phyloP scores from a whole-genome alignment of 1,140 invertebrate genomes.

The Drosophila fuyamai region DNA sequence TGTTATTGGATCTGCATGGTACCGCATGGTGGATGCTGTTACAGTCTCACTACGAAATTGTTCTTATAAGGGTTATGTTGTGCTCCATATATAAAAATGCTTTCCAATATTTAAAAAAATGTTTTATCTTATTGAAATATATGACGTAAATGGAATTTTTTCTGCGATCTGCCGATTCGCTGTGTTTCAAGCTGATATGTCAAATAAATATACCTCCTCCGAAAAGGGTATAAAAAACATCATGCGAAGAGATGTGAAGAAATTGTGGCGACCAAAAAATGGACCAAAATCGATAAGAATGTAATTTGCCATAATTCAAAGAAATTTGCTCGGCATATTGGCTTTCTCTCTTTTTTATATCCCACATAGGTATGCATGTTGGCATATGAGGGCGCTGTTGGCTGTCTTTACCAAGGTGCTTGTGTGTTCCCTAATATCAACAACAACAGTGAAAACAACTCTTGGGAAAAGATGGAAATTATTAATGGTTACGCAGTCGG shows the following conservation, averaged over 20 bases:
- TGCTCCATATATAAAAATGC: too few species aligned
- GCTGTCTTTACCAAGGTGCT: slow-evolving; percentile 7
- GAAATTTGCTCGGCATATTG: slow-evolving; percentile 81
- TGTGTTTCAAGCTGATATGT: neutral
- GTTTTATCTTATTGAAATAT: too few species aligned
- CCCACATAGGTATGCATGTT: slow-evolving; percentile 12
- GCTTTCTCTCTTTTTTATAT: slow-evolving; percentile 52
- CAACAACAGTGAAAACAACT: slow-evolving; percentile 4
- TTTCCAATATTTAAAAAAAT: too few species aligned
- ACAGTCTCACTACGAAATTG: too few species aligned
- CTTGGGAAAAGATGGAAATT: slow-evolving; percentile 48
- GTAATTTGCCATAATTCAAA: slow-evolving; percentile 83
- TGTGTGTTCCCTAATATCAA: slow-evolving; percentile 20
- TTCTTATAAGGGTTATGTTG: too few species aligned
- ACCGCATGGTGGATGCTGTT: too few species aligned
- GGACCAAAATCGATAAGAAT: slow-evolving; percentile 82
- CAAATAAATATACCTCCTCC: neutral
- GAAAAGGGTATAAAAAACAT: slow-evolving; percentile 12
- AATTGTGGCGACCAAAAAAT: slow-evolving; percentile 64
- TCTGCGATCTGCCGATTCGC: too few species aligned
- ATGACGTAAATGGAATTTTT: too few species aligned
- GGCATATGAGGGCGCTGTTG: neutral
- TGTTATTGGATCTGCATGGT: too few species aligned
- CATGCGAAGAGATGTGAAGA: slow-evolving; percentile 13
- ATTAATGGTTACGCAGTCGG: slow-evolving; percentile 72